phyloP scores from a whole-genome alignment of 2,113 vertebrate species.

The Hydrochoerus hydrochaeris region DNA sequence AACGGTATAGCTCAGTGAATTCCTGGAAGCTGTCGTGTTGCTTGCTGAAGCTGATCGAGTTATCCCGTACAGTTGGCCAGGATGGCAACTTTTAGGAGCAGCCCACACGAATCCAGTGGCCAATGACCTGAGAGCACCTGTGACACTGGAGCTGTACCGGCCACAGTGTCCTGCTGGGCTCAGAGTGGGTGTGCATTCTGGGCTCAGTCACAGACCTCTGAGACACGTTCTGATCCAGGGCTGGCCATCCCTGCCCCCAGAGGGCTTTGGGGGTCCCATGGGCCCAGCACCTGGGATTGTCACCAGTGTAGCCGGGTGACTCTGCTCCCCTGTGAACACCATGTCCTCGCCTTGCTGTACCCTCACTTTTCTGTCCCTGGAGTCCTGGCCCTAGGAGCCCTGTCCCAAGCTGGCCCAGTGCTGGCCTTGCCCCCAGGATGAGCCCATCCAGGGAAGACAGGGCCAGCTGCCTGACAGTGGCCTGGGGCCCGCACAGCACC shows the following conservation, averaged over 20 bases:
- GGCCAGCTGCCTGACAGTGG: not conserved
- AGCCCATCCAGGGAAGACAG: not conserved
- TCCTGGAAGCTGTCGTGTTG: not conserved
- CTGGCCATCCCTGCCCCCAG: not conserved
- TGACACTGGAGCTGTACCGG: not conserved
- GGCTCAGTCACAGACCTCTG: not conserved
- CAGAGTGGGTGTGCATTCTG: not conserved
- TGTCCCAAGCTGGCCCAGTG: not conserved
- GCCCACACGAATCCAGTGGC: not conserved
- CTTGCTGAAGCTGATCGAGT: not conserved
- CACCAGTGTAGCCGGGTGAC: not conserved
- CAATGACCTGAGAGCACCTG: not conserved
- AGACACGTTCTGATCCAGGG: not conserved
- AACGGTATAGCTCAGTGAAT: not conserved
- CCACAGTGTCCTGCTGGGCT: not conserved
- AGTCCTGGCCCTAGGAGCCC: not conserved
- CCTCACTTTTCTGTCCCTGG: not conserved
- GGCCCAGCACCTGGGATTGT: not conserved
- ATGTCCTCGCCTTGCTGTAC: not conserved
- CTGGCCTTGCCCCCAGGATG: not conserved
- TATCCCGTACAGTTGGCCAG: not conserved
- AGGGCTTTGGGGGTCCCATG: not conserved
- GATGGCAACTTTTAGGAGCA: not conserved
- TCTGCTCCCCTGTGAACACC: not conserved
- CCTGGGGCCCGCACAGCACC: no score